A percentile compares a stretch with the other conserved stretches of the same genome.
Conservation (phyloP, 2,113 vertebrate genomes). For the Arvicanthis niloticus region DNA sequence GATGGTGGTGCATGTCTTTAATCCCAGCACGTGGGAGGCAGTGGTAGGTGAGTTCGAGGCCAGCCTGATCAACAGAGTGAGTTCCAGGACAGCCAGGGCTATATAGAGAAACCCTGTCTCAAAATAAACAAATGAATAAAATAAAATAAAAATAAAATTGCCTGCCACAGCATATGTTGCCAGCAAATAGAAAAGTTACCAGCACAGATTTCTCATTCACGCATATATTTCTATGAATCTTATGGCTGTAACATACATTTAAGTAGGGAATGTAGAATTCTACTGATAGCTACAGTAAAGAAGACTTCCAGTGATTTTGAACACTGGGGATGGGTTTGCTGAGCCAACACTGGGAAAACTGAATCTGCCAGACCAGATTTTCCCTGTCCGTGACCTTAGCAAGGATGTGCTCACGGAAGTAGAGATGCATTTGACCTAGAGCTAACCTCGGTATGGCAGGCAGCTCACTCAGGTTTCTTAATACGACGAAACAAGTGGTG, state of each 20-base stretch:
- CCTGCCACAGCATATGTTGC: background rate
- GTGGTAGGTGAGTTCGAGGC: background rate
- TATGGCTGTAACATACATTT: background rate
- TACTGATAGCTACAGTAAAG: background rate
- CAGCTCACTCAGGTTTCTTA: background rate
- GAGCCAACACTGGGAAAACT: background rate
- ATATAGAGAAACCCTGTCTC: background rate
- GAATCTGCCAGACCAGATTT: background rate
- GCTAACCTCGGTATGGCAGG: background rate
- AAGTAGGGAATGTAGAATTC: background rate
- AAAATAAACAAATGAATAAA: background rate
- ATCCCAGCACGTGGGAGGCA: background rate
- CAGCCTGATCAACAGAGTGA: background rate
- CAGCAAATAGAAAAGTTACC: background rate
- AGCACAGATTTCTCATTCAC: background rate
- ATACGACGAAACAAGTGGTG: background rate
- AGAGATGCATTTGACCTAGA: slow-evolving; percentile 3
- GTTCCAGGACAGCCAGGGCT: background rate
- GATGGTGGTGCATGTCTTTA: background rate
- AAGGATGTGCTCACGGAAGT: background rate
- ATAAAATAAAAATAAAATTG: background rate
- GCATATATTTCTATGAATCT: background rate
- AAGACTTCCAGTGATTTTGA: slow-evolving; percentile 5
- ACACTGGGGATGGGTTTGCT: background rate
- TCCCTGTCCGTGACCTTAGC: background rate